Evolutionary conservation across 1,140 invertebrate species (phyloP), one percentile per base, ranked within the genome.

Genomic region (Cotesia typhae): DNA sequence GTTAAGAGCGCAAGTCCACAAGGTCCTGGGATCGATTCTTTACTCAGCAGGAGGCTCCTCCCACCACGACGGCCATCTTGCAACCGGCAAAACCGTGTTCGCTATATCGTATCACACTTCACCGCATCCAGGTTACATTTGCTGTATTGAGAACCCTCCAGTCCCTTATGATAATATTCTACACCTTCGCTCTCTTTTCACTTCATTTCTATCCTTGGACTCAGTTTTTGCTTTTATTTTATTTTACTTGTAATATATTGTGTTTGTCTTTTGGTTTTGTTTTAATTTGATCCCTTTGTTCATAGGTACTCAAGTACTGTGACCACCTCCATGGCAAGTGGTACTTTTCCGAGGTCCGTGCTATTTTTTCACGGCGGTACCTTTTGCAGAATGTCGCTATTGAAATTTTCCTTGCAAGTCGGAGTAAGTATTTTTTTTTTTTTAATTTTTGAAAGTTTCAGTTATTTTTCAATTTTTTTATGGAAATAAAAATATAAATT

Each of bases 311-410:
- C 71, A 96, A 96, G 80, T 99, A 99, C 86, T 98, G 97, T 83
- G 97, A 99, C 83, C 95, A 98, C 85, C 89, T 99, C 3, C 98
- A 99, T 85, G 97, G 97, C 76, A 98, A 99, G 89, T 99, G 98
- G 98, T 97, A 98, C 88, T 99, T 99, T 88, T 96, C 95, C 68
- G 98, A 99, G 88, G 96, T 99, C 63, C 92, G 98, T 14, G 98
- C 98, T 47, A 98, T 99, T 78, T 99, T 99, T 88, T 96, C 97
- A 2, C 90, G 98, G 4, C 91, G 97, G 47, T 99, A 99, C 83
- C 90, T 99, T 10, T 91, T 99, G 60, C 98, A 99, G 86, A 99
- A 98, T 88, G 93, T 96, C 53, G 97, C 97, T 61, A 93, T 99
- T 80, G 98, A 99, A 88, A 98, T 99, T 79, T 99, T 99, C 87